Percentiles rank a stretch among this genome's conserved stretches.
phyloP scores from a whole-genome alignment of 2,888 invertebrate species.

The Chrysolina americana region DNA sequence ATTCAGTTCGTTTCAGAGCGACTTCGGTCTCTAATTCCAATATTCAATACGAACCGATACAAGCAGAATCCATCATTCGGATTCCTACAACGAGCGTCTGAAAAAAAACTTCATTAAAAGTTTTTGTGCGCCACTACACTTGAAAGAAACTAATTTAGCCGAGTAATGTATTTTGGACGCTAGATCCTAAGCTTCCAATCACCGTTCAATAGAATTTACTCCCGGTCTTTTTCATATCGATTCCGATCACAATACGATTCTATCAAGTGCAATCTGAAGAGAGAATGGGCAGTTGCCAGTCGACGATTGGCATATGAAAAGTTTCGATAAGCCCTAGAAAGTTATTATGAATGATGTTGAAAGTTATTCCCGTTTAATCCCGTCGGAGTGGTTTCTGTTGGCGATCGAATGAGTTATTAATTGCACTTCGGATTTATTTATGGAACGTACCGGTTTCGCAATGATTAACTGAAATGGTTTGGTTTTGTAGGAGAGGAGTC shows the following conservation, averaged over 20 bases:
- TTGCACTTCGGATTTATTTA: neutral
- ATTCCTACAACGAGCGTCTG: constrained; percentile 10
- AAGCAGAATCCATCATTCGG: neutral
- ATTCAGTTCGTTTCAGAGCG: neutral
- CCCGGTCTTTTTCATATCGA: constrained; percentile 19
- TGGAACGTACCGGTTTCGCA: too few species aligned
- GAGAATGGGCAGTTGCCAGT: constrained; percentile 20
- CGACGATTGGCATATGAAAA: constrained; percentile 13
- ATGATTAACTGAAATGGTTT: too few species aligned
- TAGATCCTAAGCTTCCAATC: constrained; percentile 24
- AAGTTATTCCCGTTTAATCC: constrained; percentile 14
- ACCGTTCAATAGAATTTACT: constrained; percentile 26
- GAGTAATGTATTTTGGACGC: constrained; percentile 31
- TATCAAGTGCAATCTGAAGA: constrained; percentile 12
- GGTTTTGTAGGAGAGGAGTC: too few species aligned
- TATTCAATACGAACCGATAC: constrained; percentile 1
- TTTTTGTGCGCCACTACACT: constrained; percentile 18
- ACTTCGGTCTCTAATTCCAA: neutral
- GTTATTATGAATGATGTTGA: constrained; percentile 4
- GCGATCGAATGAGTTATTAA: neutral
- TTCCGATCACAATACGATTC: constrained; percentile 9
- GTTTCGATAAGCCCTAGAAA: constrained; percentile 11
- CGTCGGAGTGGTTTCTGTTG: neutral
- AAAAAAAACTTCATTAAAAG: constrained; percentile 16
- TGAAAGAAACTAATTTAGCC: constrained; percentile 38